Evolutionary conservation across 2,113 vertebrate species (phyloP).

Genomic region (Megaceryle torquata): DNA sequence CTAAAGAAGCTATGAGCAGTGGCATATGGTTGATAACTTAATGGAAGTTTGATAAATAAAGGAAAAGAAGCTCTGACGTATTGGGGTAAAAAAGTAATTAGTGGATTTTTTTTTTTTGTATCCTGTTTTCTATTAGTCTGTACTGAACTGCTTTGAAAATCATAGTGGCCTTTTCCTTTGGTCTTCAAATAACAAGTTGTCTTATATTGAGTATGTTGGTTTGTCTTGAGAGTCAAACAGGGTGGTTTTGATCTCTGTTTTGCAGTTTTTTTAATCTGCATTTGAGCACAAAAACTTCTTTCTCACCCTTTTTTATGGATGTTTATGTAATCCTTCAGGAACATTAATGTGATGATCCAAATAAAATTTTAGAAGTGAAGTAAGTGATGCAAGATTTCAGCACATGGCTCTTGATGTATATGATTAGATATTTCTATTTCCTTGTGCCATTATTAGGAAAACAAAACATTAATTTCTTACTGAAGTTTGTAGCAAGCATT

Average conservation of each 20-base stretch:
- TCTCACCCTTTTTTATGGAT: background rate
- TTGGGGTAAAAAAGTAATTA: constrained; percentile 56
- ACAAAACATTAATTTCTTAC: background rate
- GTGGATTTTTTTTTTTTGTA: constrained; percentile 18
- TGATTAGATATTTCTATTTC: background rate
- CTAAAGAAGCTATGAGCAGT: constrained; percentile 53
- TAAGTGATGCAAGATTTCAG: background rate
- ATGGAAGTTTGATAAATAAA: constrained; percentile 66
- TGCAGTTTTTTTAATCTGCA: background rate
- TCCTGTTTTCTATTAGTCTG: constrained; percentile 66
- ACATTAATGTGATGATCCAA: background rate
- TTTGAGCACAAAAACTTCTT: constrained; percentile 5
- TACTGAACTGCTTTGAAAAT: constrained; percentile 61
- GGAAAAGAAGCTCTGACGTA: constrained; percentile 51
- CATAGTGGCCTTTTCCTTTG: constrained; percentile 50
- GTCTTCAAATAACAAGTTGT: constrained; percentile 38
- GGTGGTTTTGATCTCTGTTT: constrained; percentile 52
- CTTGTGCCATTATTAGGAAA: background rate
- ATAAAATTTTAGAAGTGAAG: background rate
- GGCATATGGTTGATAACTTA: constrained; percentile 63
- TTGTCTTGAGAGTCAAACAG: constrained; percentile 55
- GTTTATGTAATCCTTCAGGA: background rate
- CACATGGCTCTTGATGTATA: background rate
- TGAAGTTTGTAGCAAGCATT: background rate
- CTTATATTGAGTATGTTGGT: constrained; percentile 52